Base-by-base conservation (phyloP, 1,140 invertebrate species). In the Anastrepha ludens region DNA sequence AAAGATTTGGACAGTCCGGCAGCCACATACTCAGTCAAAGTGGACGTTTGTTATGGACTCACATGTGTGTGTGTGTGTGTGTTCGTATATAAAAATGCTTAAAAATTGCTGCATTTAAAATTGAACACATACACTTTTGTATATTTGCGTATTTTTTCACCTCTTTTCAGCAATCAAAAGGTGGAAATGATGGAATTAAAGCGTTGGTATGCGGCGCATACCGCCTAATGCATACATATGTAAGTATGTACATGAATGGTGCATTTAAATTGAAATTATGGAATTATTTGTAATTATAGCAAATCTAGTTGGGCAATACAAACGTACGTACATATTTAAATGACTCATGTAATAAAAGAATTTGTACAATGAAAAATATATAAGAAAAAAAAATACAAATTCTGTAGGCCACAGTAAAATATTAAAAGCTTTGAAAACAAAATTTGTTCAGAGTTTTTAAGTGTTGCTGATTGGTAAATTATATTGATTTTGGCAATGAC, bases 101-200 rank as follows among this genome's bases (percentile, higher is more conserved):
- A 74, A 74, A 74, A 50, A 74, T 47, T 74, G 70, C 70, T 44
- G 44, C 70, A 47, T 74, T 74, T 74, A 74, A 62, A 74, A 74
- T 41, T 67, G 64, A 39, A 74, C 67, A 74, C 44, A 74, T 17
- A 74, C 44, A 67, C 39, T 29, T 39, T 29, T 8, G 39, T 74
- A 67, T 67, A 67, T 39, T 29, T 8, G 39, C 64, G 39, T 67
- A 67, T 67, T 67, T 67, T 67, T 67, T 67, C 64, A 11, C 64
- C 29, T 67, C 39, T 44, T 44, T 74, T 41, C 65, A 9, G 47
- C 74, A 81, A 81, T 81, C 74, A 81, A 81, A 81, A 55, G 74
- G 17, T 17, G n/a, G 9, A 81, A 81, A 81, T 29, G 74, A 81
- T 81, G 74, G 47, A 81, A 81, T 55, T 58, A 20, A 81, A 55